Conservation (phyloP, 2,888 invertebrate species). For the Onthophagus sagittarius region DNA sequence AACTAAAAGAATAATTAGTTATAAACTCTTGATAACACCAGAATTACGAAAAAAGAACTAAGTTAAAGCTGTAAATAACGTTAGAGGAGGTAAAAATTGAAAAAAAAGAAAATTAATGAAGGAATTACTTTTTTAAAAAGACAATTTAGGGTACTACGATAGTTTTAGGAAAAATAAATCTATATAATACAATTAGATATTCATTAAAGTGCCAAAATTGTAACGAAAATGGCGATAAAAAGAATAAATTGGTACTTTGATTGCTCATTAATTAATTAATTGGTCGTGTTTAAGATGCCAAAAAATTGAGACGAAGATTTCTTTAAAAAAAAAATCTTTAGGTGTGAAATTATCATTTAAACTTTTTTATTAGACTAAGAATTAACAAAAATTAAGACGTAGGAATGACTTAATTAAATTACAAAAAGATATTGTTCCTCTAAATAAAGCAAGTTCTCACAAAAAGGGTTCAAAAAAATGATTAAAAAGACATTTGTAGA, state of each 20-base stretch:
- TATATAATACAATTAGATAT: not conserved
- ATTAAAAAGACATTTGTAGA: not conserved
- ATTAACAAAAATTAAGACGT: not conserved
- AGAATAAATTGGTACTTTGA: not conserved
- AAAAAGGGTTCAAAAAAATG: not conserved
- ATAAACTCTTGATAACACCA: not conserved
- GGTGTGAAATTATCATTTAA: not conserved
- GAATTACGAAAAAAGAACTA: not conserved
- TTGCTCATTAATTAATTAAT: not conserved
- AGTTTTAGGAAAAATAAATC: not conserved
- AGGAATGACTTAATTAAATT: not conserved
- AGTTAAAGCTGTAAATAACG: not conserved
- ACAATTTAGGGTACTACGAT: not conserved
- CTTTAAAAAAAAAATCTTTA: not conserved
- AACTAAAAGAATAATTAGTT: not conserved
- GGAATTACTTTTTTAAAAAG: not conserved
- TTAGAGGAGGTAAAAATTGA: not conserved
- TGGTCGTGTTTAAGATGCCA: not conserved
- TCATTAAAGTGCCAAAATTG: not conserved
- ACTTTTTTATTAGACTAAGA: not conserved
- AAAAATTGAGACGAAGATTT: not conserved
- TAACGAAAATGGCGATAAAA: not conserved
- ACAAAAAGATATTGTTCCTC: not conserved
- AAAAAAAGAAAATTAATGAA: not conserved
- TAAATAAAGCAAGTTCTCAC: not conserved